Conservation (phyloP, 2,113 vertebrate genomes). For the Origma solitaria region DNA sequence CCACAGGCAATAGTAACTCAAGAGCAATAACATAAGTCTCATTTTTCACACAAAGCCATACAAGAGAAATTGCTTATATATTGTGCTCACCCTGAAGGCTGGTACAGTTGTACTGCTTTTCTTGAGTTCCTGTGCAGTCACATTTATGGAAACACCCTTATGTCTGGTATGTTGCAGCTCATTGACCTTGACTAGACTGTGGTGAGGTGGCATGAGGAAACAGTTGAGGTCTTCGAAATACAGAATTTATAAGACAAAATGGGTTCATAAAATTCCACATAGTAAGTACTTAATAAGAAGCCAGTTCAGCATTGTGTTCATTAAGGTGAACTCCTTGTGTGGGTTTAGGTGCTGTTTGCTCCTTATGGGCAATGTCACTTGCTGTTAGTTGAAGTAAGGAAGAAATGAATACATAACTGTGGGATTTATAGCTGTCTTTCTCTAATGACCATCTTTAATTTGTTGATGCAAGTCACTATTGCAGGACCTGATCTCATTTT, state of each 20-base stretch:
- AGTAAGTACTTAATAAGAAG: background rate
- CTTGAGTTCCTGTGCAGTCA: background rate
- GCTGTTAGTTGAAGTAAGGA: background rate
- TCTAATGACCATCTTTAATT: background rate
- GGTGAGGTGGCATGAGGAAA: background rate
- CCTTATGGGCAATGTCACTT: background rate
- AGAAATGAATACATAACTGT: background rate
- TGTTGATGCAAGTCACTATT: background rate
- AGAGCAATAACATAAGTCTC: background rate
- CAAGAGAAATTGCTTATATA: background rate
- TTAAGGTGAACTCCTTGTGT: background rate
- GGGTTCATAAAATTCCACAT: background rate
- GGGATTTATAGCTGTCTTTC: background rate
- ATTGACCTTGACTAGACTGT: background rate
- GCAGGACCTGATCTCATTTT: background rate
- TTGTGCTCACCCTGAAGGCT: background rate
- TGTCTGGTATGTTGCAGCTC: background rate
- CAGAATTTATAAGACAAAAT: background rate
- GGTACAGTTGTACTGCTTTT: background rate
- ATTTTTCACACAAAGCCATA: background rate
- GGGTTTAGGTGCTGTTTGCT: background rate
- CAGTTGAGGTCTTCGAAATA: background rate
- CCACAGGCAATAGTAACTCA: background rate
- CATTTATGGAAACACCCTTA: background rate
- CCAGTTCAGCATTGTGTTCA: background rate